These are phyloP conservation scores for Pseudomyrmex pallidus DNA, from an alignment of 1,140 invertebrate genomes.

Conservation along the genomic window DNA sequence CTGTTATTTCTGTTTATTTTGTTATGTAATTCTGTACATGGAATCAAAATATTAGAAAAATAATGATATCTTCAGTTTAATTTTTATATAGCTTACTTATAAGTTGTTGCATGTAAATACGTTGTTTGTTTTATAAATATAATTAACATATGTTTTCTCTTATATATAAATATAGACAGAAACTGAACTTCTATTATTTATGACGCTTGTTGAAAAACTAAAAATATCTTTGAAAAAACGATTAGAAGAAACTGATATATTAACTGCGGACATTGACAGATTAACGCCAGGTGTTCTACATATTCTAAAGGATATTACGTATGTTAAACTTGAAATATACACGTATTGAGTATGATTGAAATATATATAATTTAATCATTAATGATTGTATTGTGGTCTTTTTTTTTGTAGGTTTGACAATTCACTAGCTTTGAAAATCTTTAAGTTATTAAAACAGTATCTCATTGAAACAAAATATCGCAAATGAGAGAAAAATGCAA, in stretches of 20 bases:
- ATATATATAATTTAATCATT: not conserved
- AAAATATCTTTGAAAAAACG: slow-evolving; percentile 87
- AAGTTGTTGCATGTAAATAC: no score
- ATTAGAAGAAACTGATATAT: slow-evolving; percentile 86
- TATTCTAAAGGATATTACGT: slow-evolving; percentile 85
- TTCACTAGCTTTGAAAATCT: slow-evolving; percentile 50
- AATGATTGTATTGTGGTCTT: not conserved
- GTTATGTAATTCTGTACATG: no score
- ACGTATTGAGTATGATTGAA: not conserved
- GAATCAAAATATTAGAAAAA: no score
- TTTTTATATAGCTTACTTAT: no score
- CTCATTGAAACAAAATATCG: not conserved
- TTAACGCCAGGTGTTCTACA: slow-evolving; percentile 90
- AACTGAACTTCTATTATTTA: slow-evolving; percentile 89
- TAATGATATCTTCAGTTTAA: no score
- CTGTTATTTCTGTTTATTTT: no score
- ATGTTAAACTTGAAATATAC: slow-evolving; percentile 6
- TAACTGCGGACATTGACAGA: slow-evolving; percentile 88
- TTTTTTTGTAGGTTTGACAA: slow-evolving; percentile 61
- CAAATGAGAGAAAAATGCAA: slow-evolving; percentile 5
- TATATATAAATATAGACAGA: slow-evolving; percentile 84
- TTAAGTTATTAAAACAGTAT: slow-evolving; percentile 11
- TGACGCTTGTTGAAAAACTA: slow-evolving; percentile 85
- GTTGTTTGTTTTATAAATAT: not conserved
- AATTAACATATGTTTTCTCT: slow-evolving; percentile 11